Evolutionary conservation across 1,140 invertebrate species (phyloP), one percentile per base, ranked within the genome.

Genomic region (Ceratina calcarata): DNA sequence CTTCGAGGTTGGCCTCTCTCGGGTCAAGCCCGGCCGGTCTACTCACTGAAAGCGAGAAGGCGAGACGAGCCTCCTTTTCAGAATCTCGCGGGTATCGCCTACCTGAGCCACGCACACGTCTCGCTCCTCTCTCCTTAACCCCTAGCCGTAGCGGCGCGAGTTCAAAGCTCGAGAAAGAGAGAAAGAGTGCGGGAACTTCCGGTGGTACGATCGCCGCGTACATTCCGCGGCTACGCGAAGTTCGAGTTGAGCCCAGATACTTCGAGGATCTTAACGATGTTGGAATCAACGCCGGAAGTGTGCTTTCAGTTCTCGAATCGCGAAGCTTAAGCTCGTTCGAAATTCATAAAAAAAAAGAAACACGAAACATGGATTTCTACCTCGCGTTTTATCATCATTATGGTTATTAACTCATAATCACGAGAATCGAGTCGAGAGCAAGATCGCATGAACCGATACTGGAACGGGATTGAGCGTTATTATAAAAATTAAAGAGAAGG

Each of bases 111-210:
- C 64, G 51, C 67, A 66, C 65, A 16, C 55, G 37, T 27, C 69
- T 13, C 24, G 18, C 20, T 27, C 22, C 60, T 24, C 77, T 32
- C 15, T n/a, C n/a, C 61, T n/a, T 45, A 45, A 45, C 45, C 53
- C 10, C 18, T 13, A 0, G 13, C 15, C 51, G 77, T 64, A 72
- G 78, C 80, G 57, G 78, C 75, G 74, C 70, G 84, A 80, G 87
- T 88, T 86, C 83, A 84, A 89, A 86, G 83, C 83, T 87, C 85
- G 80, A 77, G 82, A 45, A 45, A 79, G 72, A 76, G 77, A 61
- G 79, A 83, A 84, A 80, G 81, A 82, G 86, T 82, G 84, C 79
- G 87, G 83, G 83, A 88, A 91, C 86, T 91, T 91, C 90, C 89
- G 90, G 88, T 83, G 82, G 61, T 85, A 83, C 85, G 81, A 86